Base-by-base conservation (phyloP, 2,888 invertebrate species). In the Caenorhabditis zanzibari region DNA sequence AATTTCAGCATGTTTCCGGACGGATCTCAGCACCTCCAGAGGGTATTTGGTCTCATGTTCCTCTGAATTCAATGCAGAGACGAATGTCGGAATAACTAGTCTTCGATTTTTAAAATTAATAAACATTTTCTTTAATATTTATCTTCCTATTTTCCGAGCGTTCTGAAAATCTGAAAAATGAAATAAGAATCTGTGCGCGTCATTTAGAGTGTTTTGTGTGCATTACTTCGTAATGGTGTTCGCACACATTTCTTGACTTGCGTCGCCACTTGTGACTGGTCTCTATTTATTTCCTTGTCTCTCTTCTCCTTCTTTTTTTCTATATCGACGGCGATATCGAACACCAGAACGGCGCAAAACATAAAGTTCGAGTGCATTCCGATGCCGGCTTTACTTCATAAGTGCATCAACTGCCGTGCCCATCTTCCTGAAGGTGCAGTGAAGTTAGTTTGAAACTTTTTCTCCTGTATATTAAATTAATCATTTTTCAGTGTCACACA, bases 351-450 rank as follows among this genome's bases (percentile, higher is more conserved):
- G n/a, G 38, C 12, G 38, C 6, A 58, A 38, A 35, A 12, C 6
- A n/a, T 19, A 24, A 26, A 61, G n/a, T 41, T 49, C 38, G 52
- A 22, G 41, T 47, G 32, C 52, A 86, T 86, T 82, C 54, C 84
- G 1, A 82, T 58, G 9, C 69, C 81, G 38, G 12, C 38, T 7
- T 49, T 84, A 32, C 54, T 86, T 49, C 85, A 85, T 59, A 86
- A 85, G 54, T 88, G 88, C 56, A 73, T 81, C 64, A 84, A 86
- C 54, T 88, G 88, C 41, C 88, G 86, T 0, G 52, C 72, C 6
- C 69, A 56, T 1, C 73, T 88, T 10, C 73, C 77, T 1, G 82
- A 81, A 3, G 76, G 79, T 19, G 26, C 22, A n/a, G 26, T 28
- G 2, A 77, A 71, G 81, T 81, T 47, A 47, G 68, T 61, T 74